Evolutionary conservation across 2,797 vertebrate genomes (phyloP), one percentile per base, ranked within the genome.

Genomic region (Dipus sagitta): DNA sequence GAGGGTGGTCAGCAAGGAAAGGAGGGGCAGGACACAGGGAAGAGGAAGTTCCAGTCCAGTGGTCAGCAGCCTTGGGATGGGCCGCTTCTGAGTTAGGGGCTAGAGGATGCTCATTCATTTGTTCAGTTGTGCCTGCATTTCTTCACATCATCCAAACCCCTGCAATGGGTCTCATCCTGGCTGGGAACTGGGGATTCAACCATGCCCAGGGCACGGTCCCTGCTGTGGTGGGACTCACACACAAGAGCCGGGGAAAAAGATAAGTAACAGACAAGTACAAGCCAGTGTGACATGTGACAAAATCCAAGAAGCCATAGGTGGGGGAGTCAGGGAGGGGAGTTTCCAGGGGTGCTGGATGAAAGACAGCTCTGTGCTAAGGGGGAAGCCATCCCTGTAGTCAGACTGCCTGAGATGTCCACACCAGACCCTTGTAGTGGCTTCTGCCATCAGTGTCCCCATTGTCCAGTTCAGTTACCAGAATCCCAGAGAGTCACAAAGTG

Each of bases 1-100:
- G 68, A 17, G 86, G 60, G 14, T 0, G 0, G 13, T 15, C 26
- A 10, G 0, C 34, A 24, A 23, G 18, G 32, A 60, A 38, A 65
- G 12, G 18, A 38, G 28, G 62, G 8, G 6, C 2, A 0, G 32
- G 9, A 2, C 3, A 38, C 11, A 13, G 0, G 2, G 81, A 30
- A 71, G 60, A 75, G 64, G 62, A 88, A 0, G 4, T 32, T 32
- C 60, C 13, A 2, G n/a, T 1, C 60, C 17, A 7, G 34, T 6
- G 0, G 60, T 8, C 34, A 4, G 32, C 28, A 1, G 52, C 75
- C 47, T 26, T 9, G 42, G 62, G 60, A 23, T 11, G 0, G 3
- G 34, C 34, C 6, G 52, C 52, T 68, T 26, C 90, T 60, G 42
- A 11, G 23, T 15, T 2, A 15, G 68, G 78, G 13, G 58, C 47